Percentiles rank a stretch among this genome's conserved stretches.
phyloP scores from a whole-genome alignment of 2,113 vertebrate genomes.

The Esox niger region DNA sequence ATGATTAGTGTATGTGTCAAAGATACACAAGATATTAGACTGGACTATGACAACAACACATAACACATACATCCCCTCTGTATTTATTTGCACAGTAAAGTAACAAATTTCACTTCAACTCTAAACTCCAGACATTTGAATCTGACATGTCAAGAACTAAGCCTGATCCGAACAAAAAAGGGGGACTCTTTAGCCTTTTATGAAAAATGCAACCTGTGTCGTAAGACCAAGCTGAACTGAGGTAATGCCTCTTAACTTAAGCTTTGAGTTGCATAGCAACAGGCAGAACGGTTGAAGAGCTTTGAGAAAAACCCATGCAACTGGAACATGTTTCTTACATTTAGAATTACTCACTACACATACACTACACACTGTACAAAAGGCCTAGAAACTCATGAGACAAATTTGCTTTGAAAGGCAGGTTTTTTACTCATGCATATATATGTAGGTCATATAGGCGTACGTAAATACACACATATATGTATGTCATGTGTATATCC shows the following conservation, averaged over 20 bases:
- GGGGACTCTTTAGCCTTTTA: conserved; percentile 19
- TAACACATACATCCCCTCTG: no score
- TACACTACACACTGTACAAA: conserved; percentile 6
- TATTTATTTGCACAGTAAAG: no score
- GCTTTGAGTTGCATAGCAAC: conserved; percentile 70
- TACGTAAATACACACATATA: no score
- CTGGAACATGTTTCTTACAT: conserved; percentile 21
- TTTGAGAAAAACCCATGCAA: conserved; percentile 41
- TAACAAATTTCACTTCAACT: no score
- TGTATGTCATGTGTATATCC: no score
- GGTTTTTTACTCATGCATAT: no score
- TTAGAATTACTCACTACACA: neutral
- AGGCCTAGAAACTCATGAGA: neutral
- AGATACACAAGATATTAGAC: no score
- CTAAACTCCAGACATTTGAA: no score
- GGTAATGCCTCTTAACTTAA: conserved; percentile 59
- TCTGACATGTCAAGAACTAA: neutral
- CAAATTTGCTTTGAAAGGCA: neutral
- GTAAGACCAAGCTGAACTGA: conserved; percentile 43
- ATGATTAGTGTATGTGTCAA: no score
- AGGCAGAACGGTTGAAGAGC: conserved; percentile 46
- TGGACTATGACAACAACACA: no score
- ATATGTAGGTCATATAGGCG: no score
- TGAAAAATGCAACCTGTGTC: conserved; percentile 32
- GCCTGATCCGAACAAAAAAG: conserved; percentile 24